These are phyloP conservation scores for Parnassius orleans DNA, from an alignment of 2,888 invertebrate species.

Conservation along the genomic window DNA sequence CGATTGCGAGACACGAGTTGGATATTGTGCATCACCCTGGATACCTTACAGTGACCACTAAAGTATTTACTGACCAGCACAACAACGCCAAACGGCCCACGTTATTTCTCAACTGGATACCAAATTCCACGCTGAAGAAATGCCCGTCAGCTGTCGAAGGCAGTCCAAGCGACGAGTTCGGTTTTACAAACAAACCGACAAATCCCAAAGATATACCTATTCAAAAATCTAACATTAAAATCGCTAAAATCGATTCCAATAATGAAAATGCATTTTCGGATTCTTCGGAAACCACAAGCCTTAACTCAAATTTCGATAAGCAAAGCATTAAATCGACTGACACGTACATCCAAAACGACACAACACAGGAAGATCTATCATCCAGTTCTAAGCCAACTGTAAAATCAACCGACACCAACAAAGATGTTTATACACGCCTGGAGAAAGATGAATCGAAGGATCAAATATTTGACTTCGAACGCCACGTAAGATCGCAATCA, in stretches of 20 bases:
- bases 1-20: conserved; percentile 88
- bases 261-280: conserved; percentile 75
- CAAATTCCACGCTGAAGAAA: conserved; percentile 92
- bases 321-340: conserved; percentile 73
- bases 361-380: conserved; percentile 65
- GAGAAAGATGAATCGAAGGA: conserved; percentile 68
- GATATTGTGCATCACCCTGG: conserved; percentile 95
- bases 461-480: conserved; percentile 64
- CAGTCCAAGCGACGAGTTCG: conserved; percentile 69
- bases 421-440: conserved; percentile 60
- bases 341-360: conserved; percentile 65
- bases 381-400: conserved; percentile 67
- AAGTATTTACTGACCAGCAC: conserved; percentile 88
- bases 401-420: conserved; percentile 63
- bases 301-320: conserved; percentile 77
- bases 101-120: conserved; percentile 96
- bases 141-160: conserved; percentile 89
- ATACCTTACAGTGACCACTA: conserved; percentile 93
- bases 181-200: conserved; percentile 50
- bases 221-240: conserved; percentile 42
- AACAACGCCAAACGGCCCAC: conserved; percentile 89
- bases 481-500: conserved; percentile 78
- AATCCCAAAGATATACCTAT: conserved; percentile 49
- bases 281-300: conserved; percentile 76
- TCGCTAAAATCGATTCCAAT: conserved; percentile 54